These are phyloP conservation scores for Drosophila nasuta DNA, from an alignment of 1,140 invertebrate genomes.

Conservation along the genomic window DNA sequence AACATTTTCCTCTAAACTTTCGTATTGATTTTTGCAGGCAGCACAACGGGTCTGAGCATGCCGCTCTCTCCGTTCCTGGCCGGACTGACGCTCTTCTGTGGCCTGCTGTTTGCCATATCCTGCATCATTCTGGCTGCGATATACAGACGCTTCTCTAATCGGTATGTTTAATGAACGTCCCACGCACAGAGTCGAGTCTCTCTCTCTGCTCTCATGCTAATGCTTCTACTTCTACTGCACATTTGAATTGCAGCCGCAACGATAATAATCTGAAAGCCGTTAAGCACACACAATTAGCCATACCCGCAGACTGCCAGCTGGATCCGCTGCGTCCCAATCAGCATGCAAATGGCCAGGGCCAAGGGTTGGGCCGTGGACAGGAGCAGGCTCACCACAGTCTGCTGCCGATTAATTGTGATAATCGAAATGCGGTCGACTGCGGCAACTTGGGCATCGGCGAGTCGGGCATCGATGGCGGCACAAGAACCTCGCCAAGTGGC, in stretches of 20 bases:
- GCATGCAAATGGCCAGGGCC: slow-evolving; percentile 49
- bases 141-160: slow-evolving; percentile 87
- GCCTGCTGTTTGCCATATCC: slow-evolving; percentile 89
- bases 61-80: slow-evolving; percentile 90
- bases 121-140: slow-evolving; percentile 90
- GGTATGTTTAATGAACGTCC: slow-evolving; percentile 59
- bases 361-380: slow-evolving; percentile 25
- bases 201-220: slow-evolving; percentile 53
- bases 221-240: slow-evolving; percentile 20
- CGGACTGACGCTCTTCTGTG: slow-evolving; percentile 89
- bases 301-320: slow-evolving; percentile 84
- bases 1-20: background rate
- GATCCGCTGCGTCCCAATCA: slow-evolving; percentile 75
- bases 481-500: slow-evolving; percentile 55
- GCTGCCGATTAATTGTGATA: slow-evolving; percentile 77
- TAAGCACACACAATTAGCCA: slow-evolving; percentile 82
- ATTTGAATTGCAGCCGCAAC: slow-evolving; percentile 76
- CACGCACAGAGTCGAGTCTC: slow-evolving; percentile 12
- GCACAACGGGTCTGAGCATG: slow-evolving; percentile 85
- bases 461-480: slow-evolving; percentile 46
- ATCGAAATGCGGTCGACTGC: slow-evolving; percentile 64
- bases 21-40: slow-evolving; percentile 75
- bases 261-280: slow-evolving; percentile 83
- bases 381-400: slow-evolving; percentile 79
- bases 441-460: slow-evolving; percentile 45